Conservation (phyloP, 2,797 vertebrate genomes). For the Enteromius fasciolatus region DNA sequence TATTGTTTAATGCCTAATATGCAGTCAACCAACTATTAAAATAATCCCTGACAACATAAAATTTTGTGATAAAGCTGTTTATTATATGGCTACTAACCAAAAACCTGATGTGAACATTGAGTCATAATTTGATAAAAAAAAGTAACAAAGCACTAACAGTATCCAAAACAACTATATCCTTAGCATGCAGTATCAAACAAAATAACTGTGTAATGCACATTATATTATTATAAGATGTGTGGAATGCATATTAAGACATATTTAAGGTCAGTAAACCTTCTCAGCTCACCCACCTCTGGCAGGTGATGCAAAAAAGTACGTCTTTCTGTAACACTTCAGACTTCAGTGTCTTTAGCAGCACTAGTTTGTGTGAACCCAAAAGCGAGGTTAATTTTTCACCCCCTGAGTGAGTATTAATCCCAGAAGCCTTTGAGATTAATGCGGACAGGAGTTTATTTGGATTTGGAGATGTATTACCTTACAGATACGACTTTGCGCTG, state of each 20-base stretch:
- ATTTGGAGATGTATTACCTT: slow-evolving; percentile 36
- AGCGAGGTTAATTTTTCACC: slow-evolving; percentile 26
- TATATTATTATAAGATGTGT: too few species aligned
- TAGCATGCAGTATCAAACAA: not conserved
- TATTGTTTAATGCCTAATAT: not conserved
- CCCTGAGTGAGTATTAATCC: slow-evolving; percentile 38
- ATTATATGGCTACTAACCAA: not conserved
- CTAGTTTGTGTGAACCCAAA: slow-evolving; percentile 17
- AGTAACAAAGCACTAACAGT: not conserved
- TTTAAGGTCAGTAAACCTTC: not conserved
- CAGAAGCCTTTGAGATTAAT: slow-evolving; percentile 53
- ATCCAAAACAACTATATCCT: not conserved
- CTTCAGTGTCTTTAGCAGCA: not conserved
- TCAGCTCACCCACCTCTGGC: not conserved
- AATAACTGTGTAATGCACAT: not conserved
- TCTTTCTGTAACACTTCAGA: slow-evolving; percentile 12
- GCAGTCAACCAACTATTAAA: not conserved
- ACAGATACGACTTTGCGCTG: slow-evolving; percentile 24
- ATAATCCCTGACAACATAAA: not conserved
- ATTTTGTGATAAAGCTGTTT: not conserved
- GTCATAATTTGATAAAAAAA: not conserved
- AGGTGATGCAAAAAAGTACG: not conserved
- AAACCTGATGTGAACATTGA: not conserved
- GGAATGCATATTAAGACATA: not conserved
- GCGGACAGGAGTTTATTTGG: slow-evolving; percentile 22